phyloP scores from a whole-genome alignment of 2,113 vertebrate genomes.

The Vombatus ursinus region DNA sequence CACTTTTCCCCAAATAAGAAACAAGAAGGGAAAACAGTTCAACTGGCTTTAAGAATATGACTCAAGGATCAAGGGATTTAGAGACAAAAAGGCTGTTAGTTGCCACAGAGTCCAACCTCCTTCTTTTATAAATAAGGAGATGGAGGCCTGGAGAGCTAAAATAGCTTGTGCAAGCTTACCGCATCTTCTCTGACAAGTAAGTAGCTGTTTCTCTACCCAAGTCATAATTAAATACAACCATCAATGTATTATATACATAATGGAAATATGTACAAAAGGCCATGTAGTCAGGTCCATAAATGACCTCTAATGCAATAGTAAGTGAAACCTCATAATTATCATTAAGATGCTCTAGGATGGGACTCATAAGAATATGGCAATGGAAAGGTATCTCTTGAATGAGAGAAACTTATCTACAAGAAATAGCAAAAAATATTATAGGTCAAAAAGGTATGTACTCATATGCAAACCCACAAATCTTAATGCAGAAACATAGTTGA shows the following conservation, averaged over 20 bases:
- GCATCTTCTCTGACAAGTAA: background rate
- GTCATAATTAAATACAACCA: background rate
- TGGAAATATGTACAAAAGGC: background rate
- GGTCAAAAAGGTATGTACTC: background rate
- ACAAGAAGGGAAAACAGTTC: background rate
- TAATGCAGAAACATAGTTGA: background rate
- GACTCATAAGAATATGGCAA: background rate
- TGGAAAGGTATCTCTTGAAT: background rate
- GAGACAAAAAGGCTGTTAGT: background rate
- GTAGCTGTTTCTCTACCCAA: background rate
- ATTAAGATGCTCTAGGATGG: background rate
- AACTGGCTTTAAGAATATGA: constrained; percentile 25
- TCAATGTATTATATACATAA: background rate
- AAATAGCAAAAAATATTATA: background rate
- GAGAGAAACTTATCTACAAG: background rate
- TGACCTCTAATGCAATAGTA: background rate
- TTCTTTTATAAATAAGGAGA: background rate
- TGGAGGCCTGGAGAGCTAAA: background rate
- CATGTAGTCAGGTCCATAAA: background rate
- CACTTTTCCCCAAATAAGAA: constrained; percentile 15
- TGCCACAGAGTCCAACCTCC: background rate
- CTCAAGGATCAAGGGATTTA: background rate
- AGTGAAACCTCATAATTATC: background rate
- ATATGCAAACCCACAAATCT: background rate
- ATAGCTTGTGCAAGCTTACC: background rate